Evolutionary conservation across 2,797 vertebrate species (phyloP).

Genomic region (Halcyon smyrnensis): DNA sequence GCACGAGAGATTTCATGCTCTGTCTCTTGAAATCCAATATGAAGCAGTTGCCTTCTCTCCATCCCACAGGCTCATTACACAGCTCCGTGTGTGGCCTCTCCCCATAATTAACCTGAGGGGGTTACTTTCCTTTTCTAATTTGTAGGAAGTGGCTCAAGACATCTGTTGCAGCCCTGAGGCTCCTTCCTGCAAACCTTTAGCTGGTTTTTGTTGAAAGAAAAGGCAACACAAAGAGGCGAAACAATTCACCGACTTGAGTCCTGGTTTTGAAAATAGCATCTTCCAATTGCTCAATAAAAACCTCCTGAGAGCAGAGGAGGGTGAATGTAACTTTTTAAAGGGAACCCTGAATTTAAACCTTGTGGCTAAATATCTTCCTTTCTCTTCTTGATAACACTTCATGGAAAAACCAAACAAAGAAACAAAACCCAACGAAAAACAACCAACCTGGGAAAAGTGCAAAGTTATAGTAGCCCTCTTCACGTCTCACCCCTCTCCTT

Average conservation of each 20-base stretch:
- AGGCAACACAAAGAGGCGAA: constrained; percentile 33
- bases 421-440: neutral
- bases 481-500: neutral
- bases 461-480: neutral
- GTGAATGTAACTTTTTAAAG: neutral
- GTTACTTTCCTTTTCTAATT: constrained; percentile 79
- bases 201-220: constrained; percentile 25
- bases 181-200: constrained; percentile 61
- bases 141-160: constrained; percentile 78
- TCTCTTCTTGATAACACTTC: neutral
- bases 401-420: neutral
- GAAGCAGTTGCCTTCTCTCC: constrained; percentile 62
- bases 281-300: constrained; percentile 25
- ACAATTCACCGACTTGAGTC: neutral
- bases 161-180: constrained; percentile 72
- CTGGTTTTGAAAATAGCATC: neutral
- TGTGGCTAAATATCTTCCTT: neutral
- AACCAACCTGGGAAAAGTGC: neutral
- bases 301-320: neutral
- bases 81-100: constrained; percentile 75
- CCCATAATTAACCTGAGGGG: constrained; percentile 75
- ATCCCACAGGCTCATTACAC: constrained; percentile 39
- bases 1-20: constrained; percentile 66
- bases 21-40: constrained; percentile 69
- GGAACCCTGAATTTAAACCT: neutral